These are phyloP conservation scores for Lysandra coridon DNA, from an alignment of 2,888 invertebrate species.

Conservation along the genomic window DNA sequence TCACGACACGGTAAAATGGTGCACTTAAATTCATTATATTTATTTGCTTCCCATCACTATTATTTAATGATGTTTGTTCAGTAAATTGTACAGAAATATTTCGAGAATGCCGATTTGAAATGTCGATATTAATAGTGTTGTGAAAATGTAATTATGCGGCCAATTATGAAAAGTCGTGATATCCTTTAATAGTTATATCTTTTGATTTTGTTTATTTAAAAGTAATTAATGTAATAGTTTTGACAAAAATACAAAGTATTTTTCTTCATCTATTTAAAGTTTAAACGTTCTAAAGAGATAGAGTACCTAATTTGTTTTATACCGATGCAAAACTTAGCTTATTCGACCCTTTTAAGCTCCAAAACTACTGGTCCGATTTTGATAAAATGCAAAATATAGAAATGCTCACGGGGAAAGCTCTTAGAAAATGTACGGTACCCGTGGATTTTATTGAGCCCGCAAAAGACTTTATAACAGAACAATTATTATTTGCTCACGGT, in stretches of 20 bases:
- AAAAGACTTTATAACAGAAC: neutral
- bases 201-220: neutral
- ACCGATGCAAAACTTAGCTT: no score
- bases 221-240: no score
- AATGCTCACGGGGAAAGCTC: no score
- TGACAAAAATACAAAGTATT: no score
- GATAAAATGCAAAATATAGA: no score
- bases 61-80: slow-evolving; percentile 21
- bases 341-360: no score
- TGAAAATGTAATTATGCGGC: slow-evolving; percentile 2
- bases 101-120: neutral
- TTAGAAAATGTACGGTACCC: no score
- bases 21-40: slow-evolving; percentile 32
- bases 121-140: slow-evolving; percentile 11
- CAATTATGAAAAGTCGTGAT: slow-evolving; percentile 20
- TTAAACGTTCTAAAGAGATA: no score
- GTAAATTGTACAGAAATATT: slow-evolving; percentile 25
- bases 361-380: no score
- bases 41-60: slow-evolving; percentile 29
- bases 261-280: no score
- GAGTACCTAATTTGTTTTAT: no score
- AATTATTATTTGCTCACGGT: neutral
- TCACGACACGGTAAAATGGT: slow-evolving; percentile 32
- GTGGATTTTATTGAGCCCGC: neutral
- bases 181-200: neutral